phyloP scores from a whole-genome alignment of 2,888 invertebrate species.

The Megalurothrips usitatus region DNA sequence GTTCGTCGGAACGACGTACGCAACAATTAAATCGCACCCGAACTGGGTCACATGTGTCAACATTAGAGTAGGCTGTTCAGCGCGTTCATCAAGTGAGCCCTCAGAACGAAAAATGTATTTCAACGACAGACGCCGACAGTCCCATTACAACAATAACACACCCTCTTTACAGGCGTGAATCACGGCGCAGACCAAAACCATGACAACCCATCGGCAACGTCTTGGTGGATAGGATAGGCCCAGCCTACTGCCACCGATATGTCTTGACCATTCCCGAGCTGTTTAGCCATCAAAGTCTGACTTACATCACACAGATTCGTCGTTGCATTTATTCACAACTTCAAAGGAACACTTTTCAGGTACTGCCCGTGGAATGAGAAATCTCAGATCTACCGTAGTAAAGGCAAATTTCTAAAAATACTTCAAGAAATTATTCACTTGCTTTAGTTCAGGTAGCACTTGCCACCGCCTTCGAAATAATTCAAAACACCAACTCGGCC shows the following conservation, averaged over 20 bases:
- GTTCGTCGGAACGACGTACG: background rate
- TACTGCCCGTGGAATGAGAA: background rate
- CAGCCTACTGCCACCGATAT: constrained; percentile 24
- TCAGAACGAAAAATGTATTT: no score
- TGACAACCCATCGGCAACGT: constrained; percentile 2
- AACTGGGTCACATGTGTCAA: constrained; percentile 26
- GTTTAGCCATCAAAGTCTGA: constrained; percentile 10
- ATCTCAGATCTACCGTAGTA: constrained; percentile 5
- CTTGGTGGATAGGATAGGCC: background rate
- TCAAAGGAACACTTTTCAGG: background rate
- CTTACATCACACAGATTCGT: background rate
- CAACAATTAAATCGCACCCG: constrained; percentile 17
- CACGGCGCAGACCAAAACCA: constrained; percentile 9
- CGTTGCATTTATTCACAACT: background rate
- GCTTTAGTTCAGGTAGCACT: background rate
- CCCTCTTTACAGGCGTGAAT: background rate
- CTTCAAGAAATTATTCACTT: constrained; percentile 9
- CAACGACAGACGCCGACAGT: no score
- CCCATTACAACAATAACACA: background rate
- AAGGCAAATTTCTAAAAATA: constrained; percentile 17
- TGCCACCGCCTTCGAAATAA: constrained; percentile 2
- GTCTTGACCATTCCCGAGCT: background rate
- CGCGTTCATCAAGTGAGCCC: no score
- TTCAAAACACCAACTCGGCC: constrained; percentile 7
- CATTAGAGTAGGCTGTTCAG: background rate